Conservation (phyloP, 2,888 invertebrate species). For the Hemistola chrysoprasaria region DNA sequence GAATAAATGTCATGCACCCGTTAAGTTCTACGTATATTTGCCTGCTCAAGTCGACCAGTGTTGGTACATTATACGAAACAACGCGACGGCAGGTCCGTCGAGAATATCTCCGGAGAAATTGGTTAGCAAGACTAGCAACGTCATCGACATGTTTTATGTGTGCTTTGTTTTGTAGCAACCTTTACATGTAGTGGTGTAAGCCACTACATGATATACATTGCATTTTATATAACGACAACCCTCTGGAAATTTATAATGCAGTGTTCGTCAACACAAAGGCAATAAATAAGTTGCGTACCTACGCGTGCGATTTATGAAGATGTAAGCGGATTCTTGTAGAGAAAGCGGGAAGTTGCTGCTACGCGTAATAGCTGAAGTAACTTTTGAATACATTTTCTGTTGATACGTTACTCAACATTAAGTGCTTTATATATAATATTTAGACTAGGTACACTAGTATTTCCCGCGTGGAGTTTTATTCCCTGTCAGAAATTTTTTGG, state of each 20-base stretch:
- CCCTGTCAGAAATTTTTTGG: no score
- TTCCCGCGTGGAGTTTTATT: no score
- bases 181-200: conserved; percentile 33
- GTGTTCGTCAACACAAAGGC: conserved; percentile 5
- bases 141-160: conserved; percentile 62
- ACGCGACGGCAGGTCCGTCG: conserved; percentile 45
- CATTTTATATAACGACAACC: conserved; percentile 38
- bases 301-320: conserved; percentile 30
- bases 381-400: conserved; percentile 25
- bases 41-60: conserved; percentile 6
- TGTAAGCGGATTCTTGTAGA: conserved; percentile 27
- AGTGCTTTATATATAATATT: no score
- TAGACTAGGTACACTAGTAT: no score
- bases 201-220: conserved; percentile 25
- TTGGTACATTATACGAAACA: no score
- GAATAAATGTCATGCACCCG: conserved; percentile 28
- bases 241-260: conserved; percentile 23
- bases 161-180: conserved; percentile 51
- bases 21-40: no score
- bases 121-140: conserved; percentile 44
- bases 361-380: conserved; percentile 23
- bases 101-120: conserved; percentile 72
- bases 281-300: conserved; percentile 16
- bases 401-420: conserved; percentile 2
- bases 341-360: conserved; percentile 33